Base-by-base conservation (phyloP, 2,113 vertebrate genomes). In the Platichthys flesus region DNA sequence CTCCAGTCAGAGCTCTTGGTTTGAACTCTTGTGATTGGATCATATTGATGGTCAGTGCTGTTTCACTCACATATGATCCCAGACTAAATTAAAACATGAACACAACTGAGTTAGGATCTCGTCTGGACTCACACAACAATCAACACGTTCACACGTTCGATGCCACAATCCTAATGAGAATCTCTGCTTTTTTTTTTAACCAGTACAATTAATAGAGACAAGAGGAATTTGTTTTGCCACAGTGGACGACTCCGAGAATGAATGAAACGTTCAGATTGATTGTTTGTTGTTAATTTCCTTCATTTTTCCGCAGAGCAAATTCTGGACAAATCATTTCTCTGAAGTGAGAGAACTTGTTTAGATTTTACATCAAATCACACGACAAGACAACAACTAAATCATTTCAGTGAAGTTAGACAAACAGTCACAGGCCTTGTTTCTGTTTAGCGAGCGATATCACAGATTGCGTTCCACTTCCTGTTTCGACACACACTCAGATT, bases 231-330 rank as follows among this genome's bases (percentile, higher is more conserved):
- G 56, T 31, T 61, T 58, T 68, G 37, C 13, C 23, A 23, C 54
- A 62, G 58, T 35, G 51, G 37, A 16, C 6, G 37, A 24, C 40
- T 78, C 59, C 20, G 21, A 58, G 51, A 52, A 78, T 21, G 40
- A 78, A 71, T 71, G 12, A 52, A 71, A 78, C 16, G 21, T 57
- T 64, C 76, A 21, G 45, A 71, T 10, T 64, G 60, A 70, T 47
- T 56, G 47, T n/a, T 67, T 79, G 47, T 9, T 5, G 57, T 68
- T 57, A 8, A 68, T 73, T 62, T 56, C 51, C 5, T 68, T 57
- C 3, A 68, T 73, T 73, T 37, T 40, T 3, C 12, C 31, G 23
- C 0, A 35, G 35, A 7, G 45, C 47, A 62, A 24, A 3, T 26
- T 63, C 5, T 13, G 37, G 37, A 62, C 47, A n/a, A 51, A n/a